These are phyloP conservation scores for Gallirallus australis DNA, from an alignment of 2,797 vertebrate genomes.

Conservation along the genomic window DNA sequence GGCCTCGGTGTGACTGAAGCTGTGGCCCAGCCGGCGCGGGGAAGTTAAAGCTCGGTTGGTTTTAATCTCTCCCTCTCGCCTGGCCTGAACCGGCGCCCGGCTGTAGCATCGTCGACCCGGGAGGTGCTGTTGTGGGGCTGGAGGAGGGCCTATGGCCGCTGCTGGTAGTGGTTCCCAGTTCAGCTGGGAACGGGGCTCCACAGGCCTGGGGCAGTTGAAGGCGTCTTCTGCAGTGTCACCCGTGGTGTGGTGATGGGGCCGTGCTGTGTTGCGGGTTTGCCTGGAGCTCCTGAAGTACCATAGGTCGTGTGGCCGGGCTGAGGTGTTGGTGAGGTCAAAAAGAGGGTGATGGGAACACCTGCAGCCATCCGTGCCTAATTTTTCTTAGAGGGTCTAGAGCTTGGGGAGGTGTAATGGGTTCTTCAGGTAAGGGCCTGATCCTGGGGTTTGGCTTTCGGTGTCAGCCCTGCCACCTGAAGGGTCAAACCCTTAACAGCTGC, in stretches of 20 bases:
- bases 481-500: not conserved
- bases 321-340: not conserved
- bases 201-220: accelerated
- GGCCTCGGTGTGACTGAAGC: not conserved
- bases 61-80: too few species aligned
- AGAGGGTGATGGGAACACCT: not conserved
- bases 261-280: accelerated
- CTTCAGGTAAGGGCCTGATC: not conserved
- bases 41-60: accelerated
- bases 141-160: too few species aligned
- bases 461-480: not conserved
- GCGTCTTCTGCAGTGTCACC: not conserved
- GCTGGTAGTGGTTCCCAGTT: accelerated
- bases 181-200: accelerated
- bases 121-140: not conserved
- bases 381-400: accelerated
- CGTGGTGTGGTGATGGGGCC: not conserved
- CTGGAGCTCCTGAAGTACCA: not conserved
- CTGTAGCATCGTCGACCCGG: accelerated
- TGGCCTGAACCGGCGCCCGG: not conserved
- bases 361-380: accelerated
- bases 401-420: not conserved
- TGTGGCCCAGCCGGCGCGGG: accelerated
- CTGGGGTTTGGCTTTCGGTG: not conserved
- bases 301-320: not conserved